Base-by-base conservation (phyloP, 2,113 vertebrate genomes). In the Syngnathus typhle region DNA sequence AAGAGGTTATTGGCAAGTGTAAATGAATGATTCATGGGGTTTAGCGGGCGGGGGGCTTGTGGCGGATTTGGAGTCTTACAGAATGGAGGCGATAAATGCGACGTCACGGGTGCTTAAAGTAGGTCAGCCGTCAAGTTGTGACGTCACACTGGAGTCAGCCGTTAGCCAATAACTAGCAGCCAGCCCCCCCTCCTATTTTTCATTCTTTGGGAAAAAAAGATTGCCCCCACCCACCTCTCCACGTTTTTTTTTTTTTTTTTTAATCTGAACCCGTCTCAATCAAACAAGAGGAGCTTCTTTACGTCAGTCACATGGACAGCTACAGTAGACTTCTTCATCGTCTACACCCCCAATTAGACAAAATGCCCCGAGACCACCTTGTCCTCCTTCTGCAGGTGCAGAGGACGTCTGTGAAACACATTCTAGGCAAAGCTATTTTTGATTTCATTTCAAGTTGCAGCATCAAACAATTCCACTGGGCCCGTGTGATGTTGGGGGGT, bases 41-140 rank as follows among this genome's bases (percentile, higher is more conserved):
- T 52, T 70, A 47, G 13, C 44, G 23, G 61, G 54, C 41, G 27
- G 19, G 44, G 16, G 16, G 43, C 44, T 47, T 47, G 15, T 18
- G 15, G 44, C 13, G 44, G 44, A 15, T 47, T 47, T 47, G 21
- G 8, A n/a, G 19, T 52, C 64, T 70, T 62, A 79, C 67, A 43
- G 67, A 78, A 63, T n/a, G 64, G 65, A 74, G 76, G 73, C 84
- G 77, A 77, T 73, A 77, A 66, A 66, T 19, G 56, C 81, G 84
- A 84, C 79, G 75, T 87, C 85, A 85, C 15, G 5, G 68, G 18
- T 19, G n/a, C 73, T 73, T 76, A 78, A 89, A 85, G 73, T 88
- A 85, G 88, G 87, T 87, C 88, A 88, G 72, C 64, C 70, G 68
- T 0, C 13, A 61, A 70, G 79, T 75, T 76, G 78, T 89, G 86